phyloP scores from a whole-genome alignment of 2,888 invertebrate species.

The Bedellia somnulentella region DNA sequence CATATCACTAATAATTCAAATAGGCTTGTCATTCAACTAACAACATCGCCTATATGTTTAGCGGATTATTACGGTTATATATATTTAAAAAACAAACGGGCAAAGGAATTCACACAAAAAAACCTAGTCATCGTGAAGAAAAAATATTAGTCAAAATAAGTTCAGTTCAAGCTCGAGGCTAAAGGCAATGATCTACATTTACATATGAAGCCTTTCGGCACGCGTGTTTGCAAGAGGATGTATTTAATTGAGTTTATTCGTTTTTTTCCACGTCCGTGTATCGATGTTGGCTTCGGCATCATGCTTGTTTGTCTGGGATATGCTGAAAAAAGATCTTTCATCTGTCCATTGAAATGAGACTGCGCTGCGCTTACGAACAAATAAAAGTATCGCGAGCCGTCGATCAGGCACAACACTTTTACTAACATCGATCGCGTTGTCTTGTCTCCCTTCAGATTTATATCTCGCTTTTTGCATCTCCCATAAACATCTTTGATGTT shows the following conservation, averaged over 20 bases:
- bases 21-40: slow-evolving; percentile 19
- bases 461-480: slow-evolving; percentile 22
- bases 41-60: slow-evolving; percentile 24
- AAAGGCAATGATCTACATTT: slow-evolving; percentile 23
- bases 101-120: slow-evolving; percentile 17
- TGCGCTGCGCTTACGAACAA: slow-evolving; percentile 25
- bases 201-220: neutral
- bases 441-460: slow-evolving; percentile 31
- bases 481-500: slow-evolving; percentile 4
- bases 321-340: slow-evolving; percentile 16
- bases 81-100: slow-evolving; percentile 26
- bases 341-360: slow-evolving; percentile 28
- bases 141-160: slow-evolving; percentile 2
- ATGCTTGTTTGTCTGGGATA: slow-evolving; percentile 1
- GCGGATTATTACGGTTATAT: slow-evolving; percentile 34
- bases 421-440: slow-evolving; percentile 30
- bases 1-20: slow-evolving; percentile 18
- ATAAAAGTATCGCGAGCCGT: slow-evolving; percentile 28
- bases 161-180: slow-evolving; percentile 19
- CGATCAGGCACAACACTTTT: slow-evolving; percentile 46
- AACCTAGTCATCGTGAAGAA: slow-evolving; percentile 20
- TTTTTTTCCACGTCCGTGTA: no score
- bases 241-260: no score
- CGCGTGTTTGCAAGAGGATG: slow-evolving; percentile 6
- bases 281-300: slow-evolving; percentile 1